A percentile compares a stretch with the other conserved stretches of the same genome.
Evolutionary conservation across 2,113 vertebrate species (phyloP).

Genomic region (Thinocorus orbignyianus): DNA sequence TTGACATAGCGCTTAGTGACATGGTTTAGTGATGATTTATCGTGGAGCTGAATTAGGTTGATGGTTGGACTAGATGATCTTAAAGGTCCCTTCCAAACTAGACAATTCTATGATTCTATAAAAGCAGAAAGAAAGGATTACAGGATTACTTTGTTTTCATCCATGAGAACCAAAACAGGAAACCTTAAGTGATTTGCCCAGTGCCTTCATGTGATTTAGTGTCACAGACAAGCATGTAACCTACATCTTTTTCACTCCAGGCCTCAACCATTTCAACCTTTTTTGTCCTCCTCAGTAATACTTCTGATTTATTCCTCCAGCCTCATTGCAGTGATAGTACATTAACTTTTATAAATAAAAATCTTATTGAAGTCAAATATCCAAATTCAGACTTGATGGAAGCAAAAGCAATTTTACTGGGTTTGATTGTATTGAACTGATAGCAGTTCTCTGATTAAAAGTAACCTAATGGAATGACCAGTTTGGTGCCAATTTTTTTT

Average conservation of each 20-base stretch:
- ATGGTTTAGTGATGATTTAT: too few relatives aligned
- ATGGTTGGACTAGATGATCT: too few relatives aligned
- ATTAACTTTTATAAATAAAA: background rate
- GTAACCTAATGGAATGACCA: background rate
- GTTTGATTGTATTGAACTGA: background rate
- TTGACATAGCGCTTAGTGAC: too few relatives aligned
- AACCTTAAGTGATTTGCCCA: background rate
- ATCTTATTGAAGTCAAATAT: background rate
- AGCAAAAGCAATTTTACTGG: background rate
- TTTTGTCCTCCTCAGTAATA: background rate
- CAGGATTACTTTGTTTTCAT: background rate
- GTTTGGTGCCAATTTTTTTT: background rate
- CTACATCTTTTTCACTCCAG: background rate
- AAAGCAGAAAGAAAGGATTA: background rate
- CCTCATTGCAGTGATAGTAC: rapidly evolving
- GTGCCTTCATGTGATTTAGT: background rate
- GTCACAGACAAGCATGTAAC: background rate
- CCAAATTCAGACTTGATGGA: background rate
- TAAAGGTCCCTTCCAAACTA: too few relatives aligned
- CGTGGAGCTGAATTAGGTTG: too few relatives aligned
- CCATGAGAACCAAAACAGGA: background rate
- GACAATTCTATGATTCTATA: background rate
- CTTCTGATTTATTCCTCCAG: background rate
- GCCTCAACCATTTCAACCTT: background rate
- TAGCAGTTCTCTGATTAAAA: background rate